A percentile compares a stretch with the other conserved stretches of the same genome.
phyloP scores from a whole-genome alignment of 2,797 vertebrate species.

The Hyperoplus immaculatus region DNA sequence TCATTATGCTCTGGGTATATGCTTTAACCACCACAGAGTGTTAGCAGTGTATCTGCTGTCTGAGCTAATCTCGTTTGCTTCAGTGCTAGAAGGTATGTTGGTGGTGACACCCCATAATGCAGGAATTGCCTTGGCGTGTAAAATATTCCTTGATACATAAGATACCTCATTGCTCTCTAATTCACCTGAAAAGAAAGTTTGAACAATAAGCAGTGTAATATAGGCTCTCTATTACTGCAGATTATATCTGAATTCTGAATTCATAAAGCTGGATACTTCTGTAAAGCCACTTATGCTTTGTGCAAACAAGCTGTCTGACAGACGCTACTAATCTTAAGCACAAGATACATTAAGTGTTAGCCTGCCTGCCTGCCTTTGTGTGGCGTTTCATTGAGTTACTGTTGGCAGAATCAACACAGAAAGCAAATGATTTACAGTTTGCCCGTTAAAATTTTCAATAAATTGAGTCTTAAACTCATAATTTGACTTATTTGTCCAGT shows the following conservation, averaged over 20 bases:
- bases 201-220: slow-evolving; percentile 8
- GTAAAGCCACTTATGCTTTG: not conserved
- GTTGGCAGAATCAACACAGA: slow-evolving; percentile 10
- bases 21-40: slow-evolving; percentile 53
- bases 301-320: slow-evolving; percentile 37
- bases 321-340: slow-evolving; percentile 21
- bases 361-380: slow-evolving; percentile 9
- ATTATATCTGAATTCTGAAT: slow-evolving; percentile 16
- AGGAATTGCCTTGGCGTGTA: slow-evolving; percentile 11
- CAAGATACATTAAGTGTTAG: slow-evolving; percentile 18
- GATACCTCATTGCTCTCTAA: slow-evolving; percentile 7
- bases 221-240: slow-evolving; percentile 6
- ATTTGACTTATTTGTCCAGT: no score
- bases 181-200: slow-evolving; percentile 18
- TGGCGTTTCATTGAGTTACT: slow-evolving; percentile 13
- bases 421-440: not conserved
- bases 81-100: slow-evolving; percentile 41
- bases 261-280: slow-evolving; percentile 15
- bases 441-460: no score
- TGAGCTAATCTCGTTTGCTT: slow-evolving; percentile 63
- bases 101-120: slow-evolving; percentile 40
- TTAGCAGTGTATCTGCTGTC: slow-evolving; percentile 51
- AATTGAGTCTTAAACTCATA: no score
- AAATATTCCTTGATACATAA: slow-evolving; percentile 20
- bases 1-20: slow-evolving; percentile 33